These are phyloP conservation scores for Plutomurus gul DNA, from an alignment of 1,140 invertebrate genomes.

Conservation along the genomic window DNA sequence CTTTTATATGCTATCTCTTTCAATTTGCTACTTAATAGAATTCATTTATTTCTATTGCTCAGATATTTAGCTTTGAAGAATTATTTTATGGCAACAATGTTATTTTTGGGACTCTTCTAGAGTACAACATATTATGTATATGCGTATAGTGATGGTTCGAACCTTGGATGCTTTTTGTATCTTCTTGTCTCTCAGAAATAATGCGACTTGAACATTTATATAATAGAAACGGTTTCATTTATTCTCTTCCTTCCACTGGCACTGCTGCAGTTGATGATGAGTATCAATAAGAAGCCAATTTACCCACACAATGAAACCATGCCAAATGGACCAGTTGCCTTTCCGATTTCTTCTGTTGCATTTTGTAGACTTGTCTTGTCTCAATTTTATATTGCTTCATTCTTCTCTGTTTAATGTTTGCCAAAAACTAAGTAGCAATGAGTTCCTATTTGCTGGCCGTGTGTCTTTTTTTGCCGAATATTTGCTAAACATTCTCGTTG, in stretches of 20 bases:
- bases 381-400: not conserved
- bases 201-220: not conserved
- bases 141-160: not conserved
- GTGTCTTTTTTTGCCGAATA: not conserved
- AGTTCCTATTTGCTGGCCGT: not conserved
- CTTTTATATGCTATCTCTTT: not conserved
- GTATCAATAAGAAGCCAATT: slow-evolving; percentile 12
- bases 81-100: not conserved
- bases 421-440: not conserved
- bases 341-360: not conserved
- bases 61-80: not conserved
- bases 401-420: not conserved
- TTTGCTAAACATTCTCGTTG: not conserved
- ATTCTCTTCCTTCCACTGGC: not conserved
- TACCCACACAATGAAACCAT: not conserved
- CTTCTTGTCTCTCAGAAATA: not conserved
- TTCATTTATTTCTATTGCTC: not conserved
- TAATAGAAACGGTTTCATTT: not conserved
- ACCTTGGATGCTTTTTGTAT: not conserved
- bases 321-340: slow-evolving; percentile 18
- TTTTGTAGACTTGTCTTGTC: not conserved
- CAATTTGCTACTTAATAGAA: not conserved
- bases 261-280: slow-evolving; percentile 7
- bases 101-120: not conserved
- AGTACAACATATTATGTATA: not conserved